Percentiles rank a stretch among this genome's conserved stretches.
Evolutionary conservation across 2,113 vertebrate species (phyloP).

Genomic region (Macrotis lagotis): DNA sequence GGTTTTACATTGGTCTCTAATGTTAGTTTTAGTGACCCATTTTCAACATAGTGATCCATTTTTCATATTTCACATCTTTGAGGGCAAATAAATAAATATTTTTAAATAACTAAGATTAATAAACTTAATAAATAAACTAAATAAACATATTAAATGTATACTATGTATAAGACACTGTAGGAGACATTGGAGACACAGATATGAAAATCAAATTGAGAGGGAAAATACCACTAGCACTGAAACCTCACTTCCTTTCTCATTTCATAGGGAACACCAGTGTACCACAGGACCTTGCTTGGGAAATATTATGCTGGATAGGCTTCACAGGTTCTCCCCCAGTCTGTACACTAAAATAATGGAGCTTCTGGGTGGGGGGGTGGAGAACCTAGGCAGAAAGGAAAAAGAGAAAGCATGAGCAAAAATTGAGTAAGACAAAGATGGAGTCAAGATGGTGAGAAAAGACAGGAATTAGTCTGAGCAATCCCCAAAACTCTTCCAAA

Average conservation of each 20-base stretch:
- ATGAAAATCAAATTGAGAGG: background rate
- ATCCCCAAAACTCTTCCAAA: too few species aligned
- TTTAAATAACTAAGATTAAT: too few species aligned
- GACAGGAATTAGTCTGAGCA: too few species aligned
- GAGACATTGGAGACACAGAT: background rate
- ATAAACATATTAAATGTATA: background rate
- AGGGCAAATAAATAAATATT: too few species aligned
- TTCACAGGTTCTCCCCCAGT: background rate
- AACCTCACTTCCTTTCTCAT: background rate
- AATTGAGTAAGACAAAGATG: background rate
- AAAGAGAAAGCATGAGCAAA: background rate
- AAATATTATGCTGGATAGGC: background rate
- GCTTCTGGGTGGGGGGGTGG: background rate
- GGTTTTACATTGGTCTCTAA: background rate
- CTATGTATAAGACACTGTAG: background rate
- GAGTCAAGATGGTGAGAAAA: too few species aligned
- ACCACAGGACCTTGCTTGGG: background rate
- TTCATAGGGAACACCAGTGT: background rate
- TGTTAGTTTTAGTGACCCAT: background rate
- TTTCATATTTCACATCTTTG: background rate
- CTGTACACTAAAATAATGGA: conserved; percentile 1
- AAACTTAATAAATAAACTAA: too few species aligned
- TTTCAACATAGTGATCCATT: background rate
- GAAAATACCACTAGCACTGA: background rate
- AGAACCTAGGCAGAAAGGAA: background rate